phyloP scores from a whole-genome alignment of 2,888 invertebrate genomes.

The Rhimphoctona megacephalus region DNA sequence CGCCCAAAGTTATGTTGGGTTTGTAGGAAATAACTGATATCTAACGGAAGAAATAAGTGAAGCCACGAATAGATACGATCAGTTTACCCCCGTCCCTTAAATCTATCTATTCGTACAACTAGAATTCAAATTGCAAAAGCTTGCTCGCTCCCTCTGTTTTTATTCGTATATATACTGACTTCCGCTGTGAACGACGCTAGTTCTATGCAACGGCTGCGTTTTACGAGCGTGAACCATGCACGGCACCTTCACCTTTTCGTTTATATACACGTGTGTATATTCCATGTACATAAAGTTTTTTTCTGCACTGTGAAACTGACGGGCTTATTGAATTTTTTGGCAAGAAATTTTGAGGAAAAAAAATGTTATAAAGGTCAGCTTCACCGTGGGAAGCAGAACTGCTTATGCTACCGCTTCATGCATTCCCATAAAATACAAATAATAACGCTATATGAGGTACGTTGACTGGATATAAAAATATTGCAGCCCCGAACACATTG shows the following conservation, averaged over 20 bases:
- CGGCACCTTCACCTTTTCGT: slow-evolving; percentile 22
- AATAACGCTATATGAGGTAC: slow-evolving; percentile 39
- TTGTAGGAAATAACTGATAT: not conserved
- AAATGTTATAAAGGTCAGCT: slow-evolving; percentile 19
- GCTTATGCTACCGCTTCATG: slow-evolving; percentile 19
- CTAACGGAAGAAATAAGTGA: slow-evolving; percentile 19
- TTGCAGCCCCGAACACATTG: not conserved
- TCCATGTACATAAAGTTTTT: slow-evolving; percentile 10
- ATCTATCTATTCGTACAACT: slow-evolving; percentile 45
- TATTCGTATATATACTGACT: slow-evolving; percentile 29
- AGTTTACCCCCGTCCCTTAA: slow-evolving; percentile 1
- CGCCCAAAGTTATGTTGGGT: not conserved
- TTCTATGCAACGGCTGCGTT: slow-evolving; percentile 61
- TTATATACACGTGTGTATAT: slow-evolving; percentile 17
- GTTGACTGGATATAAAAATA: not conserved
- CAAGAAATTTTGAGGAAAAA: slow-evolving; percentile 3
- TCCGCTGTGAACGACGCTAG: slow-evolving; percentile 23
- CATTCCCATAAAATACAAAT: slow-evolving; percentile 33
- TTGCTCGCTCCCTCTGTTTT: slow-evolving; percentile 14
- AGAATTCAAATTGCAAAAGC: slow-evolving; percentile 46
- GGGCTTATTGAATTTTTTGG: slow-evolving; percentile 32
- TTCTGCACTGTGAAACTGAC: slow-evolving; percentile 36
- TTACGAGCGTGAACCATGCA: slow-evolving; percentile 55
- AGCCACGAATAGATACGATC: slow-evolving; percentile 52
- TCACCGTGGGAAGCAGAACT: slow-evolving; percentile 26